Evolutionary conservation across 2,113 vertebrate genomes (phyloP), one percentile per base, ranked within the genome.

Genomic region (Panurus biarmicus): DNA sequence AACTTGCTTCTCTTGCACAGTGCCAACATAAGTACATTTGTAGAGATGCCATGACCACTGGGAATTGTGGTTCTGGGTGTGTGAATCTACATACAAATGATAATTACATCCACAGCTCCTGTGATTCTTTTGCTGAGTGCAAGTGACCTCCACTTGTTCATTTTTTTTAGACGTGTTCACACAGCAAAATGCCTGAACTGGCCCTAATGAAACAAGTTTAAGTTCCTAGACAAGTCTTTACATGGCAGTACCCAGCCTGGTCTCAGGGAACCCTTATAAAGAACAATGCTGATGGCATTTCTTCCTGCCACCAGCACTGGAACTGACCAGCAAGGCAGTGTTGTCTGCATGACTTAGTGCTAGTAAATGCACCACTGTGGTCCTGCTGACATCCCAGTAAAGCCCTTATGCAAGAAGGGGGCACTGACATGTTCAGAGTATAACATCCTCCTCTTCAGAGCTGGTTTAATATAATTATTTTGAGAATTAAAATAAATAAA

Each of bases 1-100:
- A 71, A 54, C 42, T 90, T 57, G 40, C 15, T 38, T 78, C 58
- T 10, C 16, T 42, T 51, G 25, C 40, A 38, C 7, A 76, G 26
- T 50, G 25, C 12, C 42, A 62, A 22, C 29, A 36, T 6, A 61
- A 47, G 20, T 20, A n/a, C 14, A n/a, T 71, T 67, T 78, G 47
- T 6, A 51, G 5, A 45, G 17, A 5, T 64, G 22, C 20, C 57
- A 58, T 0, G 0, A 26, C 15, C 45, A 48, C 58, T 65, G 11
- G 64, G 40, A 61, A 16, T 35, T 2, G 9, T 70, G 26, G 16
- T 23, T 80, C 40, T 56, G 31, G 8, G 38, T 56, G 3, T 35
- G 26, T 53, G n/a, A n/a, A 22, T 66, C 53, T 31, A 24, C 36
- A 57, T 18, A 14, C 28, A 74, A 85, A 85, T 44, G 10, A 10